Conservation (phyloP, 1,140 invertebrate genomes). For the Ostrea denselamellosa region DNA sequence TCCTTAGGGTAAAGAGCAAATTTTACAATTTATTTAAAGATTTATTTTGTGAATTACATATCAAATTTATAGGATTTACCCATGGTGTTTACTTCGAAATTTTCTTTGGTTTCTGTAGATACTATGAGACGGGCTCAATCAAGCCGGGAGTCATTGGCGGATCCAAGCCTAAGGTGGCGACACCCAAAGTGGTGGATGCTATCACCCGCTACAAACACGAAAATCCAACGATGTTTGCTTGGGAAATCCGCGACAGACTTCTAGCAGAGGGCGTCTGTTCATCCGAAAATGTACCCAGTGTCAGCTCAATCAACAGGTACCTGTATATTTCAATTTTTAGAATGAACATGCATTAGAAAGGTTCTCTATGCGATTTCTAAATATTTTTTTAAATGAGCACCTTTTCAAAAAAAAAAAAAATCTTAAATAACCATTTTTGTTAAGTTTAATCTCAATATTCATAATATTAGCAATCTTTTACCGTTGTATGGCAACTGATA, state of each 20-base stretch:
- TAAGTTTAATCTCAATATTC: too few species aligned
- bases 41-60: not conserved
- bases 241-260: constrained; percentile 98
- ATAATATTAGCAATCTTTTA: too few species aligned
- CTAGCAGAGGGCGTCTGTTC: constrained; percentile 98
- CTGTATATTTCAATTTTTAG: constrained; percentile 2
- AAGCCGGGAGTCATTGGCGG: constrained; percentile 99
- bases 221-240: constrained; percentile 99
- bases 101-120: constrained; percentile 62
- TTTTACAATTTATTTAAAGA: not conserved
- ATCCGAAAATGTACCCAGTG: constrained; percentile 98
- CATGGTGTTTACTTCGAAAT: not conserved
- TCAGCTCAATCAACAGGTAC: constrained; percentile 99
- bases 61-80: not conserved
- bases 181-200: constrained; percentile 97
- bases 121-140: constrained; percentile 89
- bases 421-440: too few species aligned
- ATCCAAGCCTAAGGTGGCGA: constrained; percentile 99
- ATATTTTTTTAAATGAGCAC: too few species aligned
- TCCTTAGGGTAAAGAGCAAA: not conserved
- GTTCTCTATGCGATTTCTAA: too few species aligned
- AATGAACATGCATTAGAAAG: not conserved
- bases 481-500: not conserved
- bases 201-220: constrained; percentile 99
- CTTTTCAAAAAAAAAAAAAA: too few species aligned